Evolutionary conservation across 2,797 vertebrate genomes (phyloP).

Genomic region (Gymnodraco acuticeps): DNA sequence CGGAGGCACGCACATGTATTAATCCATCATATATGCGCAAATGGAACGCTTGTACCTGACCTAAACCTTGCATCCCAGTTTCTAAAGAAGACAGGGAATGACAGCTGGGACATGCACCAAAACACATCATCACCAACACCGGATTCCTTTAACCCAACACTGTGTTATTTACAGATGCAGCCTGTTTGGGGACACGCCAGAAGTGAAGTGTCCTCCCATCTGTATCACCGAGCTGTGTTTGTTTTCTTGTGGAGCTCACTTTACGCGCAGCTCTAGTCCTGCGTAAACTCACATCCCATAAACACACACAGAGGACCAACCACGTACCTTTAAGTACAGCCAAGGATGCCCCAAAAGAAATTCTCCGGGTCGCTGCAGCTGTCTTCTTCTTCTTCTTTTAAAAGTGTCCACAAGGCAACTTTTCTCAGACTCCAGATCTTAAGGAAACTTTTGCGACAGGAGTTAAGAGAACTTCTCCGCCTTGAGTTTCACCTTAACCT

Average conservation of each 20-base stretch:
- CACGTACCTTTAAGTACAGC: constrained; percentile 86
- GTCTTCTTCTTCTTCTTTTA: constrained; percentile 9
- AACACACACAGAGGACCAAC: background rate
- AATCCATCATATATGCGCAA: constrained; percentile 70
- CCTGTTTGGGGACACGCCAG: background rate
- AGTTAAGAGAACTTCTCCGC: background rate
- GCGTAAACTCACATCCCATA: background rate
- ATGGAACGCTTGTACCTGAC: constrained; percentile 70
- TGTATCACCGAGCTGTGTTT: background rate
- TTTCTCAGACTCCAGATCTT: constrained; percentile 28
- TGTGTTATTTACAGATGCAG: background rate
- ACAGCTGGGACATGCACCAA: background rate
- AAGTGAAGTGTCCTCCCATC: background rate
- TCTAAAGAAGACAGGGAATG: background rate
- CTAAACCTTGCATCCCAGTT: background rate
- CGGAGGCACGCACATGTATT: constrained; percentile 75
- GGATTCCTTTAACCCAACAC: background rate
- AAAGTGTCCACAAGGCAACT: constrained; percentile 49
- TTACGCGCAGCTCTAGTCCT: background rate
- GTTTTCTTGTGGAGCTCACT: background rate
- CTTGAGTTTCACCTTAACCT: constrained; percentile 24
- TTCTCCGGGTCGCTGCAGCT: constrained; percentile 60
- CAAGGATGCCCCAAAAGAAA: constrained; percentile 75
- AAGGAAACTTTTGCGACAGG: constrained; percentile 11
- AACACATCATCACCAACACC: background rate